Base-by-base conservation (phyloP, 1,140 invertebrate genomes). In the Penaeus vannamei region DNA sequence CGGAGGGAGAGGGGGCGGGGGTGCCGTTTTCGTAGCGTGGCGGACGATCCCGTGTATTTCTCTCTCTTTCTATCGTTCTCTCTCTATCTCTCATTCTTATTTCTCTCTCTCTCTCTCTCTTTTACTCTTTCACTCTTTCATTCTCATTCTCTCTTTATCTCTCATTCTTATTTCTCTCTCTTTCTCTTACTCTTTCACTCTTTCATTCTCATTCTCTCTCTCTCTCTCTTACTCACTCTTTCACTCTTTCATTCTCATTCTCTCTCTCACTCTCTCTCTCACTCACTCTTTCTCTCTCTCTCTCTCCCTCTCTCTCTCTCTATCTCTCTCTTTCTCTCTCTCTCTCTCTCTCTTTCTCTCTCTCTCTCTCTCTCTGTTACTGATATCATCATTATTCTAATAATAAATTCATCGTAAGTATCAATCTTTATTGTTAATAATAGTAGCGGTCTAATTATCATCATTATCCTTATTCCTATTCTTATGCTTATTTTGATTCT, bases 191-290 rank as follows among this genome's bases (percentile, higher is more conserved):
- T 80, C 77, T 14, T 3, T 14, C 19, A 23, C n/a, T 10, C 66
- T 10, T 2, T 14, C 1, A 14, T 1, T 29, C 12, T 72, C n/a
- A 23, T n/a, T 14, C 32, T 29, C 32, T 72, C 14, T 81, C 79
- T 46, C 19, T 80, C 77, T 80, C 26, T 42, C 26, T 80, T 29
- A 1, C 77, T 32, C 19, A 32, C 12, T 32, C 29, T 32, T 29
- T 42, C 26, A 32, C 46, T 53, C 79, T 46, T 1, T 12, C 79
- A 22, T 0, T 36, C 0, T 22, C 79, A 46, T 10, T 81, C 79
- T 81, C 79, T 81, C 36, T 81, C 79, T 81, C 36, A 46, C 79
- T 81, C 36, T 81, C 19, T 53, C 36, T 81, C 79, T 36, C 36
- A 26, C 22, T 59, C 19, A 53, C 59, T 32, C 46, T 53, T 69